A percentile compares a stretch with the other conserved stretches of the same genome.
These are phyloP conservation scores for Melinaea marsaeus DNA, from an alignment of 2,888 invertebrate genomes.

Conservation along the genomic window DNA sequence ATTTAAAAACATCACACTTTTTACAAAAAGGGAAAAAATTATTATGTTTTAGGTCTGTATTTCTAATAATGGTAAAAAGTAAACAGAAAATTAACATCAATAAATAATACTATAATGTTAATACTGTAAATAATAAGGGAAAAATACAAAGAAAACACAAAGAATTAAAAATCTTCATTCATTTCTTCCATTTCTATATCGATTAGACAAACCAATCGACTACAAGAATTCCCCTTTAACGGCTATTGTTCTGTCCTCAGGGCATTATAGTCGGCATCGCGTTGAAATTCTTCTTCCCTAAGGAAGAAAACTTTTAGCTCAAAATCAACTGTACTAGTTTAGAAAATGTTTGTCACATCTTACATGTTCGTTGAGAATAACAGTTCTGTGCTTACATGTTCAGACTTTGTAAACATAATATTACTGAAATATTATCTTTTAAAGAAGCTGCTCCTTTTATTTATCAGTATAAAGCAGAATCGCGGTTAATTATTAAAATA, in stretches of 20 bases:
- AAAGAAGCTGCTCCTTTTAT: no score
- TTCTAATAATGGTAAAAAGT: no score
- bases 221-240: conserved; percentile 15
- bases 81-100: no score
- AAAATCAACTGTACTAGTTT: conserved; percentile 4
- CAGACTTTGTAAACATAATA: no score
- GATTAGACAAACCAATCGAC: conserved; percentile 24
- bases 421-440: no score
- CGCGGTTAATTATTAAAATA: no score
- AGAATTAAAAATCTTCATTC: no score
- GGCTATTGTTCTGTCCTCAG: conserved; percentile 17
- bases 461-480: no score
- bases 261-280: conserved; percentile 7
- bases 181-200: neutral
- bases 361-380: neutral
- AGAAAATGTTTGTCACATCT: neutral
- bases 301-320: conserved; percentile 19
- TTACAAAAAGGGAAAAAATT: neutral
- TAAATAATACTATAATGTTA: no score
- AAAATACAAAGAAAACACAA: no score
- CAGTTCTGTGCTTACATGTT: neutral
- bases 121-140: no score
- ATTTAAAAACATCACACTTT: neutral
- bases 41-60: neutral
- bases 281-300: conserved; percentile 18